phyloP scores from a whole-genome alignment of 2,797 vertebrate genomes.

The Ctenopoma kingsleyae region DNA sequence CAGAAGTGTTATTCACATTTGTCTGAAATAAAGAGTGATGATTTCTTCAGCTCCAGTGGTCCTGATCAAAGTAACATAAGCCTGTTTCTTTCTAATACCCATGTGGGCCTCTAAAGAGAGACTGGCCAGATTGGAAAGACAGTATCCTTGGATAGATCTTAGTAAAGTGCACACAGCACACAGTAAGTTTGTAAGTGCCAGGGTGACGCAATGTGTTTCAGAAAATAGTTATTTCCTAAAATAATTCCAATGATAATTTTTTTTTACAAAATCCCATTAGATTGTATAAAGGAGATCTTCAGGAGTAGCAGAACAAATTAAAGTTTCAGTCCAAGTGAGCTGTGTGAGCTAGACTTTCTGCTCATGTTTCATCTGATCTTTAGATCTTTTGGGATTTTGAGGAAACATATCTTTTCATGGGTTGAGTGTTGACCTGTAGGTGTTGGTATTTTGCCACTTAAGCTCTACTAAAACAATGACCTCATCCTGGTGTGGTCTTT shows the following conservation, averaged over 20 bases:
- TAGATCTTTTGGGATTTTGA: conserved; percentile 30
- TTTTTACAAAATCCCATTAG: conserved; percentile 49
- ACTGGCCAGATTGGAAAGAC: conserved; percentile 29
- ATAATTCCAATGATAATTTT: conserved; percentile 56
- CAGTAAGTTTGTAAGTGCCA: conserved; percentile 41
- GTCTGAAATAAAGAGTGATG: conserved; percentile 57
- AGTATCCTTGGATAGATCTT: conserved; percentile 20
- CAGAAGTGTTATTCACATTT: conserved; percentile 63
- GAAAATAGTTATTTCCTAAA: conserved; percentile 32
- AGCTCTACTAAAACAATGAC: conserved; percentile 62
- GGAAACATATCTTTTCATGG: conserved; percentile 35
- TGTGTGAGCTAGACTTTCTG: conserved; percentile 6
- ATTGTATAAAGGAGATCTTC: conserved; percentile 47
- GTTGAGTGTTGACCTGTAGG: conserved; percentile 55
- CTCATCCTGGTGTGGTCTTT: conserved; percentile 50
- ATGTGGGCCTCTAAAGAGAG: conserved; percentile 30
- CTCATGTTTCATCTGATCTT: conserved; percentile 43
- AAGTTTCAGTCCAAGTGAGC: conserved; percentile 20
- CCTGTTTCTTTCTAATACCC: conserved; percentile 23
- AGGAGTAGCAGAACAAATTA: conserved; percentile 11
- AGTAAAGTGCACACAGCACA: conserved; percentile 49
- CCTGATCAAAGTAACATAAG: conserved; percentile 69
- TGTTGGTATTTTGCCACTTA: conserved; percentile 65
- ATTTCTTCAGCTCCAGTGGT: conserved; percentile 54
- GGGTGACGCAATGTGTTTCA: conserved; percentile 30